These are phyloP conservation scores for Ianthella basta DNA, from an alignment of 37 sponge, comb jelly and placozoan species.

Conservation along the genomic window DNA sequence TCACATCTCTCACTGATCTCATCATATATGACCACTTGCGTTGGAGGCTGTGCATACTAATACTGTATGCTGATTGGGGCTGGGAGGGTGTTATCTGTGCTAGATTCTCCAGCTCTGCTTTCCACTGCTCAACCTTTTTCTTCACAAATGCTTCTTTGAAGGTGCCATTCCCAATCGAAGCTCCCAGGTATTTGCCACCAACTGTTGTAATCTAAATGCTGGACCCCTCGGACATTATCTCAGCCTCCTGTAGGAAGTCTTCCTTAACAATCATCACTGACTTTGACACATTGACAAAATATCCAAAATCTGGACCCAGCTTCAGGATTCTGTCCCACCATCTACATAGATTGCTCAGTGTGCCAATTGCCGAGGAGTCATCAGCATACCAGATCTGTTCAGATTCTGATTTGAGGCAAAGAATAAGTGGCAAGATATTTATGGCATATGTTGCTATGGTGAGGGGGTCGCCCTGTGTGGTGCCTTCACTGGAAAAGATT, in stretches of 20 bases:
- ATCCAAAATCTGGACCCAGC: background rate
- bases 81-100: background rate
- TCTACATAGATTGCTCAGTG: background rate
- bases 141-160: background rate
- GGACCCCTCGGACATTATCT: too few relatives aligned
- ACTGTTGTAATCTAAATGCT: too few relatives aligned
- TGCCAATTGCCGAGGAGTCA: background rate
- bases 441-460: background rate
- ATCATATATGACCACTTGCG: background rate
- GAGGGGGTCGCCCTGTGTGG: background rate
- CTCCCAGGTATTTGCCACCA: too few relatives aligned
- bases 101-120: background rate
- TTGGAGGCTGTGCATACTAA: background rate
- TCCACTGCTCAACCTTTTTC: background rate
- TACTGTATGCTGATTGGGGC: background rate
- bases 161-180: background rate
- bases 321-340: background rate
- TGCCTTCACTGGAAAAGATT: background rate
- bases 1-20: background rate
- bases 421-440: background rate
- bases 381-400: too few relatives aligned
- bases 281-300: background rate
- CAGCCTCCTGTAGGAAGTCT: too few relatives aligned
- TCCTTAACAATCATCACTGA: too few relatives aligned
- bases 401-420: background rate